A percentile compares a stretch with the other conserved stretches of the same genome.
Conservation (phyloP, 2,797 vertebrate species). For the Lates japonicus region DNA sequence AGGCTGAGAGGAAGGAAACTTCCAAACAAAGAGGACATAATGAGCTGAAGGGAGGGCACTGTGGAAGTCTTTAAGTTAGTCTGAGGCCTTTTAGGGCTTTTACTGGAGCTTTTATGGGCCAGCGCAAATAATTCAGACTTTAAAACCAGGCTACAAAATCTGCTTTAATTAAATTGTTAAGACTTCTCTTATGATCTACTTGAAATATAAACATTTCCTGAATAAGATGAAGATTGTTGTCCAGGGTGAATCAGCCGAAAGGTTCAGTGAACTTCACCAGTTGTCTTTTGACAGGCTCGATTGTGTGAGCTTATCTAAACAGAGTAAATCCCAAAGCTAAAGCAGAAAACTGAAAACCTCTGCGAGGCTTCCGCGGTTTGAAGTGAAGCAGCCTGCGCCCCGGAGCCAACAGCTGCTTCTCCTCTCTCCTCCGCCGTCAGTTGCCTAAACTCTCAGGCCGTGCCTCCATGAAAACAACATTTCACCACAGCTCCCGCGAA, state of each 20-base stretch:
- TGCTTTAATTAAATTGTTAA: not conserved
- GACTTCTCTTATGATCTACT: not conserved
- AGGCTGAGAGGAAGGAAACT: conserved; percentile 73
- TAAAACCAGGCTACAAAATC: not conserved
- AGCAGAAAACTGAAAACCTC: conserved; percentile 59
- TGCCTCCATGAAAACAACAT: not conserved
- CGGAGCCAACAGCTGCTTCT: conserved; percentile 74
- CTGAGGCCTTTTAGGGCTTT: not conserved
- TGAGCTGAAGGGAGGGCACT: conserved; percentile 18
- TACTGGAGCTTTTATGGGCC: conserved; percentile 20
- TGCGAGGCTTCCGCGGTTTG: conserved; percentile 44
- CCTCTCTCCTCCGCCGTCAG: conserved; percentile 40
- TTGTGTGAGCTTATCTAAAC: conserved; percentile 53
- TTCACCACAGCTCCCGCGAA: not conserved
- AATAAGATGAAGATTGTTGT: not conserved
- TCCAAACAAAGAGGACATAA: conserved; percentile 54
- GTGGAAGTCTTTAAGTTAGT: not conserved
- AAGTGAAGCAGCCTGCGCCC: conserved; percentile 50
- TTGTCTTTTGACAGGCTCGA: conserved; percentile 35
- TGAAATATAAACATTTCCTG: not conserved
- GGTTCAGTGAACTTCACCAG: conserved; percentile 12
- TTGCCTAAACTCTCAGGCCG: conserved; percentile 4
- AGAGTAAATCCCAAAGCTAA: conserved; percentile 38
- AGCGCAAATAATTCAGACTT: not conserved
- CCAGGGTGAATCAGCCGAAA: not conserved